Evolutionary conservation across 1,140 invertebrate species (phyloP).

Genomic region (Listronotus oregonensis): DNA sequence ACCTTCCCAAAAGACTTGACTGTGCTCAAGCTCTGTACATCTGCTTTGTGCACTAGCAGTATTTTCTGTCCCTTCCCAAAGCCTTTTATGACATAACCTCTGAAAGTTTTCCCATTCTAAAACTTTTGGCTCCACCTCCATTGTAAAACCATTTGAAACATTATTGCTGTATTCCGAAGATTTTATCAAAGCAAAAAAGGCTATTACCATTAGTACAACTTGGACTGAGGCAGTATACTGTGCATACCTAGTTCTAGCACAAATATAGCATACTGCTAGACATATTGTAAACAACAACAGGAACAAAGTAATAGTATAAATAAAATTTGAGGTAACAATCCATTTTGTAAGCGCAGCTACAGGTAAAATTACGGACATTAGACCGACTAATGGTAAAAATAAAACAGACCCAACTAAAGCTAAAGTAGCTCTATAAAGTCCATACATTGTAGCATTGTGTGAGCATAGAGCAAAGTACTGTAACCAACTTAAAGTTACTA

Average conservation of each 20-base stretch:
- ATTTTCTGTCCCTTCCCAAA: slow-evolving; percentile 68
- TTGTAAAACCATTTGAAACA: slow-evolving; percentile 20
- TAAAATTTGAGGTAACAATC: slow-evolving; percentile 67
- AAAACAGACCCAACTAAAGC: slow-evolving; percentile 76
- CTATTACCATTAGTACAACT: slow-evolving; percentile 49
- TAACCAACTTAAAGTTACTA: slow-evolving; percentile 84
- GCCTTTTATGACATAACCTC: slow-evolving; percentile 70
- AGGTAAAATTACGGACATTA: slow-evolving; percentile 74
- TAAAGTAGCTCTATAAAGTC: slow-evolving; percentile 74
- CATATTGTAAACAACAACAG: slow-evolving; percentile 61
- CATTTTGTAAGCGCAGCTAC: slow-evolving; percentile 73
- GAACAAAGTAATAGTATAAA: slow-evolving; percentile 64
- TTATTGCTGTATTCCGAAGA: slow-evolving; percentile 21
- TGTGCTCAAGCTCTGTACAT: slow-evolving; percentile 69
- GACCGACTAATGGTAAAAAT: slow-evolving; percentile 76
- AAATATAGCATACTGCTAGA: slow-evolving; percentile 66
- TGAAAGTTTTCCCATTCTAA: slow-evolving; percentile 72
- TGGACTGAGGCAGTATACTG: slow-evolving; percentile 67
- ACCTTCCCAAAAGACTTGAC: slow-evolving; percentile 73
- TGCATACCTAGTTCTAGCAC: slow-evolving; percentile 62
- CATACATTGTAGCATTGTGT: slow-evolving; percentile 79
- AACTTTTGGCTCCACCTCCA: slow-evolving; percentile 28
- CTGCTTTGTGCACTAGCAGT: slow-evolving; percentile 69
- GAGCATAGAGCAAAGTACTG: slow-evolving; percentile 80
- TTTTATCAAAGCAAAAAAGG: slow-evolving; percentile 46